These are phyloP conservation scores for Enteromius thamalakanensis DNA, from an alignment of 2,797 vertebrate genomes.

Conservation along the genomic window DNA sequence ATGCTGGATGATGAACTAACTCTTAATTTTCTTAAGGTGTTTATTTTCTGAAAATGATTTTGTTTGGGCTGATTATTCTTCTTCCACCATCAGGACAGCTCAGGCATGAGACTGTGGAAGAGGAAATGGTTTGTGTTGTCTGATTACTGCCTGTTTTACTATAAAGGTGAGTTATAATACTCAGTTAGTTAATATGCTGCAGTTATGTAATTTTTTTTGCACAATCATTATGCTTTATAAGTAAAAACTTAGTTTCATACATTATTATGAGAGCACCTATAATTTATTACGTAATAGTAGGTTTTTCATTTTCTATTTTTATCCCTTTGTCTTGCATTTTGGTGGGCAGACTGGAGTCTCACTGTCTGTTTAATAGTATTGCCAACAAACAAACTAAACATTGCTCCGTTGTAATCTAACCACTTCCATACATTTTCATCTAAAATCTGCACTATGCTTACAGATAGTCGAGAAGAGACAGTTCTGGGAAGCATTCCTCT, in stretches of 20 bases:
- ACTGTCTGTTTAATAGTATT: background rate
- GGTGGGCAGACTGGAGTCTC: background rate
- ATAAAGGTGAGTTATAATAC: conserved; percentile 88
- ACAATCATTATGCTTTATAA: background rate
- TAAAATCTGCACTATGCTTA: conserved; percentile 7
- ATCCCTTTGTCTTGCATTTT: background rate
- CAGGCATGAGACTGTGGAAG: conserved; percentile 98
- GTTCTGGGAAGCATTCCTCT: conserved; percentile 95
- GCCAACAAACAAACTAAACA: background rate
- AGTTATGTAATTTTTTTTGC: conserved; percentile 15
- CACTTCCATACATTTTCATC: background rate
- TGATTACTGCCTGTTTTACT: conserved; percentile 98
- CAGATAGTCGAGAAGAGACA: conserved; percentile 96
- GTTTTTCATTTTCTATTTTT: background rate
- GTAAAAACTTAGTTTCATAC: background rate
- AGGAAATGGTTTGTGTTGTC: conserved; percentile 98
- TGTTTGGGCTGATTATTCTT: conserved; percentile 43
- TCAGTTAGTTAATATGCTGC: background rate
- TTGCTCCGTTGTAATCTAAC: background rate
- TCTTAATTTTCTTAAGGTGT: background rate
- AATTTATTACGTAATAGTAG: background rate
- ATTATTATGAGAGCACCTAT: background rate
- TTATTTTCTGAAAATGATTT: conserved; percentile 1
- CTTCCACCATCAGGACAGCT: conserved; percentile 88
- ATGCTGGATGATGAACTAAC: background rate